phyloP scores from a whole-genome alignment of 2,113 vertebrate species.

The Alces alces region DNA sequence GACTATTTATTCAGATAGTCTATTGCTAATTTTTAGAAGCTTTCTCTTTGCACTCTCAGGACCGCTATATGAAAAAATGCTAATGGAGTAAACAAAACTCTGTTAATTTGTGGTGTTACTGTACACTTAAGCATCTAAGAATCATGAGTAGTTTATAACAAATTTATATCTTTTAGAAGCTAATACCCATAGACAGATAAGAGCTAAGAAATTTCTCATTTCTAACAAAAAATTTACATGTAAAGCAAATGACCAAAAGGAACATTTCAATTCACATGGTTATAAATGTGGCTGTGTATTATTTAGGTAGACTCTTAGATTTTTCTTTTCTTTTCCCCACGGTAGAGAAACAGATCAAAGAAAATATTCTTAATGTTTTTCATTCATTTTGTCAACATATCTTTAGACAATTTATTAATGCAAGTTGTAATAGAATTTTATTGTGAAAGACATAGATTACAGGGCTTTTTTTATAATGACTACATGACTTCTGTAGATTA shows the following conservation, averaged over 20 bases:
- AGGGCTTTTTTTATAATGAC: constrained; percentile 57
- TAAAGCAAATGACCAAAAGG: background rate
- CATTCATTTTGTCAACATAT: constrained; percentile 32
- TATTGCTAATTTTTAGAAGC: background rate
- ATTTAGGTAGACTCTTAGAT: constrained; percentile 18
- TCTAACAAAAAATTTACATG: background rate
- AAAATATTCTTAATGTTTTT: constrained; percentile 52
- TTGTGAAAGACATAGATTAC: constrained; percentile 73
- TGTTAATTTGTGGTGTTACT: background rate
- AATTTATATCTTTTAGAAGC: background rate
- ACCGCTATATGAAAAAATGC: background rate
- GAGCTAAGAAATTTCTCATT: background rate
- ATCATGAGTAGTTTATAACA: background rate
- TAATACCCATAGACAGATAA: background rate
- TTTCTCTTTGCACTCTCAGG: background rate
- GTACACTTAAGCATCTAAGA: background rate
- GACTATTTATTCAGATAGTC: background rate
- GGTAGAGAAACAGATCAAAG: constrained; percentile 48
- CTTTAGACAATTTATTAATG: constrained; percentile 58
- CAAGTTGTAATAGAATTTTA: constrained; percentile 53
- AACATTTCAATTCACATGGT: background rate
- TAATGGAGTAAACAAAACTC: background rate
- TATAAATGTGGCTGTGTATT: constrained; percentile 58
- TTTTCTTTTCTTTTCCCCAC: background rate
- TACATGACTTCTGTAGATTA: constrained; percentile 67